Conservation (phyloP, 2,797 vertebrate species). For the Nyctibius grandis region DNA sequence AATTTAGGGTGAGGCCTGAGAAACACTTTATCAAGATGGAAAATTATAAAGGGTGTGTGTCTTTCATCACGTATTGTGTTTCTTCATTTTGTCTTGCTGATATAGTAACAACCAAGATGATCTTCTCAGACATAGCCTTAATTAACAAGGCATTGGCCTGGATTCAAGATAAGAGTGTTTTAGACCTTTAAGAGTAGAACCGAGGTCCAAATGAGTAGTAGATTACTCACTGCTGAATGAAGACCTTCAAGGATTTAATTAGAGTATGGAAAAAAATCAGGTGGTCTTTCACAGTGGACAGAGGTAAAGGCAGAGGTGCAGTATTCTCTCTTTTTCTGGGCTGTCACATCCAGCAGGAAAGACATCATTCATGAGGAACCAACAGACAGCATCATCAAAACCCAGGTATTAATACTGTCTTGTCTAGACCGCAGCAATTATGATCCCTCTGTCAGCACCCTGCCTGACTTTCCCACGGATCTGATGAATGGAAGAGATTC, state of each 20-base stretch:
- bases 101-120: conserved; percentile 11
- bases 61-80: conserved; percentile 7
- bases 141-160: conserved; percentile 16
- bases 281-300: neutral
- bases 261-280: neutral
- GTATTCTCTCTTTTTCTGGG: neutral
- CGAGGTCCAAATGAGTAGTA: neutral
- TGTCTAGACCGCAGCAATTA: neutral
- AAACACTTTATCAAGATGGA: neutral
- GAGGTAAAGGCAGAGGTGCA: neutral
- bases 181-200: neutral
- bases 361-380: neutral
- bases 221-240: conserved; percentile 11
- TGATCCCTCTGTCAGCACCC: neutral
- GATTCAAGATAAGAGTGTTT: neutral
- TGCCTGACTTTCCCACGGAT: neutral
- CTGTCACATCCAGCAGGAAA: neutral
- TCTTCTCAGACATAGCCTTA: conserved; percentile 13
- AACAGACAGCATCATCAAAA: neutral
- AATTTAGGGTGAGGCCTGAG: conserved; percentile 58
- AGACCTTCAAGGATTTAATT: conserved; percentile 18
- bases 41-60: conserved; percentile 30
- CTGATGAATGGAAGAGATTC: neutral
- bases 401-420: neutral
- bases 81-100: conserved; percentile 38